These are phyloP conservation scores for Protodeltote pygarga DNA, from an alignment of 2,888 invertebrate species.

Conservation along the genomic window DNA sequence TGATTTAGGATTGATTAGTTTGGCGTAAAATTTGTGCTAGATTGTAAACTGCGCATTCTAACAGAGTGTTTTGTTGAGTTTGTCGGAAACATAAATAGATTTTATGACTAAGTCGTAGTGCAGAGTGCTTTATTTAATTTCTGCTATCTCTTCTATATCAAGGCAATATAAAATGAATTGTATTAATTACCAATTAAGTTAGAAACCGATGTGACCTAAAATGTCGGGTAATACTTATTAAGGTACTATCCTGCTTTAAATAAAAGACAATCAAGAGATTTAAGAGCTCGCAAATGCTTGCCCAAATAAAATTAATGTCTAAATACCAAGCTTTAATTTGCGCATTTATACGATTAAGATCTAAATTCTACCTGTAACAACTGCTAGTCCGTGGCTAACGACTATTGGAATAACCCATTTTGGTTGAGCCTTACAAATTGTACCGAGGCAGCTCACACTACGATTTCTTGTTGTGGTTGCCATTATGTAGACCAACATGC, in stretches of 20 bases:
- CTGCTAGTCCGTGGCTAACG: constrained; percentile 40
- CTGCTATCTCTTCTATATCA: too few species aligned
- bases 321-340: constrained; percentile 26
- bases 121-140: too few species aligned
- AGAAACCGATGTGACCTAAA: too few species aligned
- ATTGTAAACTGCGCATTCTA: too few species aligned
- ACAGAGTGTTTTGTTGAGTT: not conserved
- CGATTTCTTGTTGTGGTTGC: constrained; percentile 36
- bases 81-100: too few species aligned
- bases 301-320: constrained; percentile 28
- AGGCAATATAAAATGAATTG: too few species aligned
- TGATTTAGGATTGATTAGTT: constrained; percentile 17
- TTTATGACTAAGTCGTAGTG: too few species aligned
- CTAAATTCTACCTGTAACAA: constrained; percentile 41
- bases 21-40: constrained; percentile 6
- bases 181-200: too few species aligned
- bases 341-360: constrained; percentile 34
- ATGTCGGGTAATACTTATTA: too few species aligned
- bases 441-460: constrained; percentile 23
- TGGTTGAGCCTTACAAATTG: constrained; percentile 44
- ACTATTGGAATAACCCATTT: constrained; percentile 40
- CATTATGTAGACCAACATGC: constrained; percentile 34
- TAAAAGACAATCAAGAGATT: too few species aligned
- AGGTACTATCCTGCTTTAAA: too few species aligned
- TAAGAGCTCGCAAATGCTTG: constrained; percentile 4